Evolutionary conservation across 2,797 vertebrate genomes (phyloP), one percentile per base, ranked within the genome.

Genomic region (Pagetopsis macropterus): DNA sequence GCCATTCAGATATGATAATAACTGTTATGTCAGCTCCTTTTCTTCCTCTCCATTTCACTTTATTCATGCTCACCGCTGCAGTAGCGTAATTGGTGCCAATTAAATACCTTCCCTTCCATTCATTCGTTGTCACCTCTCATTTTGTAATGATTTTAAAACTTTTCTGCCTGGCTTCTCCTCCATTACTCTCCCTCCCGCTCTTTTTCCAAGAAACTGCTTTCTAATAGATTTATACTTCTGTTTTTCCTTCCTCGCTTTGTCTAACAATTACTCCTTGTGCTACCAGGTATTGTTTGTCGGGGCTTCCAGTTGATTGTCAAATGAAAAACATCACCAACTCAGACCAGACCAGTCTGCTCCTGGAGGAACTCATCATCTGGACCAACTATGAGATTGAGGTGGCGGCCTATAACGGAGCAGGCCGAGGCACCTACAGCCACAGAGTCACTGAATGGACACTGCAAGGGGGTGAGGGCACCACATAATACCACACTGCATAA

Each of bases 351-450:
- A 98, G 96, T 78, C 92, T 99, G 60, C 93, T 99, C 5, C 94
- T 99, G 85, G 97, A 99, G 86, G 98, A 99, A 45, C 96, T 99
- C 85, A 98, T 99, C 94, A 98, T 99, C 84, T 99, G 98, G 98
- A 99, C 98, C 89, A 99, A 98, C 91, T 99, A 99, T 0, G 97
- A 99, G 93, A 98, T 98, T 0, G 96, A 98, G 87, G 97, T 99
- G 87, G 98, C 96, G 0, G 97, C 98, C 0, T 99, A 97, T 89
- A 99, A 99, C 48, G 97, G 96, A 0, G 97, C 97, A 0, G 97
- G 98, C 8, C 92, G 96, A 71, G 98, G 98, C 0, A 95, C 96
- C 75, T 99, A 96, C 91, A 98, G 98, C 91, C 89, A 96, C 89
- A 98, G 96, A 86, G 97, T 99, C 86, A 98, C 97, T 0, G 97